Conservation (phyloP, 2,113 vertebrate species). For the Talpa occidentalis region DNA sequence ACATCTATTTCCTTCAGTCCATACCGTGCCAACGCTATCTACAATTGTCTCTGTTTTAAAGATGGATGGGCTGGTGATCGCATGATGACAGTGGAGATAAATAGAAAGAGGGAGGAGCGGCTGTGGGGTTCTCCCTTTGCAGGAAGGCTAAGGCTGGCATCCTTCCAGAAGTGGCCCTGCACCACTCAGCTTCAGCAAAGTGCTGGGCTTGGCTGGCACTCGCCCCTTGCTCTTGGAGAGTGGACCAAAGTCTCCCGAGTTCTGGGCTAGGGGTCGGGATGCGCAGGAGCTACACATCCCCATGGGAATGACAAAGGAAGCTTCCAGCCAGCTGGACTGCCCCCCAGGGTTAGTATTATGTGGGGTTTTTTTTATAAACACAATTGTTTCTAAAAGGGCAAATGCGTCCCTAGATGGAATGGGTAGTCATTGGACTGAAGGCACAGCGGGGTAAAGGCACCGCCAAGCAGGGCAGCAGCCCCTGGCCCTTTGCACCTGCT, state of each 20-base stretch:
- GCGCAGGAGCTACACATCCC: neutral
- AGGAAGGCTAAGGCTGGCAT: neutral
- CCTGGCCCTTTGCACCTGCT: neutral
- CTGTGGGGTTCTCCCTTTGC: neutral
- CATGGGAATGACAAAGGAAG: neutral
- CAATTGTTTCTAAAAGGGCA: neutral
- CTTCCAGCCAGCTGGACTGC: neutral
- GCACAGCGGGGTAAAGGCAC: neutral
- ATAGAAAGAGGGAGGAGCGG: neutral
- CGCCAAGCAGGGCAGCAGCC: accelerated
- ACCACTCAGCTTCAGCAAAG: neutral
- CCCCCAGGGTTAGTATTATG: neutral
- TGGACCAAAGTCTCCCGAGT: neutral
- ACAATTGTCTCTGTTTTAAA: neutral
- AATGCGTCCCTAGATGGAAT: neutral
- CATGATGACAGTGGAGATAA: neutral
- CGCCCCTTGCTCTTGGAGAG: neutral
- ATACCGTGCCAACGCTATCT: accelerated
- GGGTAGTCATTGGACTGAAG: neutral
- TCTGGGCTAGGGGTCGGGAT: neutral
- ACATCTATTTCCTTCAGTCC: neutral
- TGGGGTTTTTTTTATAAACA: neutral
- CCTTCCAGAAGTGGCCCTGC: neutral
- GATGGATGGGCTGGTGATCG: neutral
- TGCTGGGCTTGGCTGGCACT: neutral